Evolutionary conservation across 2,888 invertebrate species (phyloP), one percentile per base, ranked within the genome.

Genomic region (Tromatobia lineatoria): DNA sequence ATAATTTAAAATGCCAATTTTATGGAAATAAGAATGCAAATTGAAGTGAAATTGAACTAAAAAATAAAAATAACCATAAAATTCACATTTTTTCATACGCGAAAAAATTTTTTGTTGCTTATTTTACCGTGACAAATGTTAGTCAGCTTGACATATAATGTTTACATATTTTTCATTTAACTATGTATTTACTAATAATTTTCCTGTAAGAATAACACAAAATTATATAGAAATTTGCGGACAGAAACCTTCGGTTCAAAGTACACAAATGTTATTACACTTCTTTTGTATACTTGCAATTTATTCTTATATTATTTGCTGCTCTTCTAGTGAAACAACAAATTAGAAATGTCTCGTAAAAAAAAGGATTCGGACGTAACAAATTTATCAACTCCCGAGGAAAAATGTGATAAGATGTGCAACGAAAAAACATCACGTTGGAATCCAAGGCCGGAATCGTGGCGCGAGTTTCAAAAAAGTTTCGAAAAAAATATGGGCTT

Each of bases 401-500:
- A 77, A 59, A 70, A 52, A 18, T 34, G 45, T 11, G 75, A 84
- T 1, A 59, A 18, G 45, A 59, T 25, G 38, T 15, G 10, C 52
- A 45, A 59, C 1, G 57, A 74, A 11, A 52, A 78, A 42, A 57
- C 3, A 13, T 25, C 57, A 25, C 25, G 13, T 25, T 57, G 57
- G 57, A 57, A 57, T 57, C 23, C 25, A 25, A 3, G 54, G 23
- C 11, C 23, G 15, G 23, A 25, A 15, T 61, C 79, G 29, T 75
- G 90, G 82, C 47, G 59, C 59, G 54, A 82, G 34, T 42, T 85
- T 0, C 67, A 73, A 11, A 52, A 86, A 18, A 86, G 74, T 52
- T 86, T 92, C 57, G 86, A 90, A 80, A 81, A 74, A 42, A 3
- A 87, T 61, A 89, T 88, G 64, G 92, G 93, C 18, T 92, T 93